These are phyloP conservation scores for Probosciger aterrimus DNA, from an alignment of 2,113 vertebrate species.

Conservation along the genomic window DNA sequence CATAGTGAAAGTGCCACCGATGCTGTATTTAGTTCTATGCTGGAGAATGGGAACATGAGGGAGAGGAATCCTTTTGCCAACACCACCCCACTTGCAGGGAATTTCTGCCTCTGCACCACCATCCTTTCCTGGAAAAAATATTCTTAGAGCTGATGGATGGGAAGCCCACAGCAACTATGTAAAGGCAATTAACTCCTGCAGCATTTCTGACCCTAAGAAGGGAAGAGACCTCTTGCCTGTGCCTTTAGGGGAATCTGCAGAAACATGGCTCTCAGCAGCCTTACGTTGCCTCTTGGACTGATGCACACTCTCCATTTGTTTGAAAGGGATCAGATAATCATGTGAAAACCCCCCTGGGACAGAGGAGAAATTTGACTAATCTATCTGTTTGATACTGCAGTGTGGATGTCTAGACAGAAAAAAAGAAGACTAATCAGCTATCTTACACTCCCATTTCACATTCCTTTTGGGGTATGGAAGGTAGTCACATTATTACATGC, in stretches of 20 bases:
- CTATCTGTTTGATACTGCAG: not conserved
- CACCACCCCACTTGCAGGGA: not conserved
- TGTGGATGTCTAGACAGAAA: not conserved
- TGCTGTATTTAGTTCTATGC: not conserved
- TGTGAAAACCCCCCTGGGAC: not conserved
- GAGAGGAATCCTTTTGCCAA: not conserved
- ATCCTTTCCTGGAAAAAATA: not conserved
- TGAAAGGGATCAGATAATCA: not conserved
- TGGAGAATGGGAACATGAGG: not conserved
- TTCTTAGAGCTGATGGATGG: not conserved
- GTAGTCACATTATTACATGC: not conserved
- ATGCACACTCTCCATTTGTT: not conserved
- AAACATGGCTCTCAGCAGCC: not conserved
- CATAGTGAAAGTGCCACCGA: not conserved
- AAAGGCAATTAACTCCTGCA: not conserved
- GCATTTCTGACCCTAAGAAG: not conserved
- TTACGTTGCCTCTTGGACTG: not conserved
- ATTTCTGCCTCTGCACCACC: not conserved
- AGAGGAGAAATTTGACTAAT: not conserved
- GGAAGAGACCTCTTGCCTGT: not conserved
- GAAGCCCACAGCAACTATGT: not conserved
- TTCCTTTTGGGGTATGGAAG: not conserved
- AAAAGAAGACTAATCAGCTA: not conserved
- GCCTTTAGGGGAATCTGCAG: not conserved
- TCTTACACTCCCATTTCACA: not conserved